These are phyloP conservation scores for Amyelois transitella DNA, from an alignment of 1,140 invertebrate genomes.

Conservation along the genomic window DNA sequence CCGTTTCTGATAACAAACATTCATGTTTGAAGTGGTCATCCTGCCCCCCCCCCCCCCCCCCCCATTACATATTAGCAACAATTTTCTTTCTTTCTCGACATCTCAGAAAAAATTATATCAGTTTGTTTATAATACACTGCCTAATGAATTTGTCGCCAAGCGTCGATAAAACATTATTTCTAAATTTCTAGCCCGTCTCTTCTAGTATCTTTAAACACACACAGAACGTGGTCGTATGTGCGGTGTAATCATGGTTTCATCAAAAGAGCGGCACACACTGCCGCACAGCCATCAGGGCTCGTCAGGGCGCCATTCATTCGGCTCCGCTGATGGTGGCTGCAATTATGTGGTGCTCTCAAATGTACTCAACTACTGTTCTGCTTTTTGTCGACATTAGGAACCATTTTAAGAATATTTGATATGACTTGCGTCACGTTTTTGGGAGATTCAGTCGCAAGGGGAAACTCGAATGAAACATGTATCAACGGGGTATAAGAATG, in stretches of 20 bases:
- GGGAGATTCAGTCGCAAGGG: background rate
- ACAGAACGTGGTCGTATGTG: slow-evolving; percentile 35
- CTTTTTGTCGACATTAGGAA: background rate
- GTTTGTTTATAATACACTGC: too few species aligned
- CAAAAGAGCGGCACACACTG: slow-evolving; percentile 53
- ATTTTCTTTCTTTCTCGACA: too few species aligned
- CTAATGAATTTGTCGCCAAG: background rate
- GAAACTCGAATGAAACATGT: too few species aligned
- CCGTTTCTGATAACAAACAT: too few species aligned
- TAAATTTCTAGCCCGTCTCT: background rate
- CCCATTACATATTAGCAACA: too few species aligned
- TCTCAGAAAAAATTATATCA: too few species aligned
- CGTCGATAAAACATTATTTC: background rate
- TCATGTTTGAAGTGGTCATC: too few species aligned
- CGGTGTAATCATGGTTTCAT: slow-evolving; percentile 63
- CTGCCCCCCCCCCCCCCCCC: too few species aligned
- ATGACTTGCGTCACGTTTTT: background rate
- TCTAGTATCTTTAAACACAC: slow-evolving; percentile 17
- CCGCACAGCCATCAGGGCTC: slow-evolving; percentile 49
- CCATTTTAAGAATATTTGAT: background rate
- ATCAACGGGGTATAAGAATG: background rate
- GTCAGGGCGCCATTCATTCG: slow-evolving; percentile 48
- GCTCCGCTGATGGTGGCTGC: slow-evolving; percentile 40
- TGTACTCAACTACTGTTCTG: slow-evolving; percentile 12
- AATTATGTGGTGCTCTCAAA: slow-evolving; percentile 38